Evolutionary conservation across 2,797 vertebrate species (phyloP), one percentile per base, ranked within the genome.

Genomic region (Liasis olivaceus): DNA sequence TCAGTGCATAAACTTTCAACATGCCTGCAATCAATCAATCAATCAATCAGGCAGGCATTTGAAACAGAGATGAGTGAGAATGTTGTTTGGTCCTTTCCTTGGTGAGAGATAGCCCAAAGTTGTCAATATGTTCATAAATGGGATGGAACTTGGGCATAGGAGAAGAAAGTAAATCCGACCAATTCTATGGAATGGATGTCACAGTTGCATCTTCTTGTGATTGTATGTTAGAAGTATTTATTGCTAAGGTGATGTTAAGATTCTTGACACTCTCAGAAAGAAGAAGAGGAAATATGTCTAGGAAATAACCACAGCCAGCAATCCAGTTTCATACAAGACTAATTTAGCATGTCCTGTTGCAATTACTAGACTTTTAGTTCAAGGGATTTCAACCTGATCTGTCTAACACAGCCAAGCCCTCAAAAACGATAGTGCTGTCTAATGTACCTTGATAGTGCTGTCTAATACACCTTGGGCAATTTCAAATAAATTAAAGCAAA

Each of bases 321-420:
- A 20, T 66, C n/a, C 85, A 24, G 89, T 92, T n/a, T 47, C 47
- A 47, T 60, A 81, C n/a, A 66, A 58, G 89, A 2, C 63, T 31
- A 69, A 90, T 90, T 89, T 89, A 81, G 90, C 88, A 47, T 81
- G 92, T 91, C 88, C 17, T 58, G 13, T 60, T 94, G 91, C 89
- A 92, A 9, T 87, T 89, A 87, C 86, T 51, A 4, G 2, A 3
- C 9, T 69, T 92, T 89, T 56, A 86, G 36, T 60, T 91, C 62
- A 64, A 20, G 72, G 42, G 62, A 60, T 15, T 0, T 1, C 69
- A 42, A 47, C 69, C 81, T 59, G 17, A 42, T 20, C 22, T 26
- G 36, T 62, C 31, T 69, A 66, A 60, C 13, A 90, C 63, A 54
- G 28, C 59, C 2, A 72, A 9, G 8, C 0, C 0, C 72, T 93